Evolutionary conservation across 2,888 invertebrate genomes (phyloP), one percentile per base, ranked within the genome.

Genomic region (Parelbella ahira): DNA sequence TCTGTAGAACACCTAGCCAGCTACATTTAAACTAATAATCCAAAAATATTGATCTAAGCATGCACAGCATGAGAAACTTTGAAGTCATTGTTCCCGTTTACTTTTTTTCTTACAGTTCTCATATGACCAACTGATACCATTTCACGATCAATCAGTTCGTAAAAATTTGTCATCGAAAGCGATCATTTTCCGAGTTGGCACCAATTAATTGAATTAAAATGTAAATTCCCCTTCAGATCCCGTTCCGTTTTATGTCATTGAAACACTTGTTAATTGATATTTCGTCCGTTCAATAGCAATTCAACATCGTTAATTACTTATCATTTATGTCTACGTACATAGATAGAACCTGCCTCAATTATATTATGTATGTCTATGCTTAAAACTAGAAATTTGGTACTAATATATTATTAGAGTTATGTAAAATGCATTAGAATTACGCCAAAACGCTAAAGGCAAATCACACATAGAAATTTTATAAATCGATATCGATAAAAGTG

Each of bases 41-140:
- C 47, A 39, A 54, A 30, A 49, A 48, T 54, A 48, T 45, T 23
- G 46, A 49, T 49, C 24, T 8, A n/a, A 18, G 18, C 11, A 25
- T 10, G 53, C 50, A 43, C 30, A 50, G 51, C 52, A 48, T 48
- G 58, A 44, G 48, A 60, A 56, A 51, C 52, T 57, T 64, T 53
- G 64, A 57, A 69, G 56, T 66, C 62, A 72, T 83, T 84, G 82
- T 71, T 82, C 83, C 84, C 82, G 67, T 75, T 76, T 55, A 60
- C 66, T 74, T 57, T 49, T 55, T 53, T 28, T 33, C 11, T 15
- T 15, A 27, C 33, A 27, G n/a, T n/a, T n/a, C n/a, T n/a, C n/a
- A n/a, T n/a, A 39, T 39, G 13, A 33, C 8, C 13, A 23, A 7
- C 13, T 11, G 10, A 23, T 13, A 11, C 11, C 3, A 2, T 7